A percentile compares a stretch with the other conserved stretches of the same genome.
Conservation (phyloP, 1,140 invertebrate genomes). For the Grapholita molesta region DNA sequence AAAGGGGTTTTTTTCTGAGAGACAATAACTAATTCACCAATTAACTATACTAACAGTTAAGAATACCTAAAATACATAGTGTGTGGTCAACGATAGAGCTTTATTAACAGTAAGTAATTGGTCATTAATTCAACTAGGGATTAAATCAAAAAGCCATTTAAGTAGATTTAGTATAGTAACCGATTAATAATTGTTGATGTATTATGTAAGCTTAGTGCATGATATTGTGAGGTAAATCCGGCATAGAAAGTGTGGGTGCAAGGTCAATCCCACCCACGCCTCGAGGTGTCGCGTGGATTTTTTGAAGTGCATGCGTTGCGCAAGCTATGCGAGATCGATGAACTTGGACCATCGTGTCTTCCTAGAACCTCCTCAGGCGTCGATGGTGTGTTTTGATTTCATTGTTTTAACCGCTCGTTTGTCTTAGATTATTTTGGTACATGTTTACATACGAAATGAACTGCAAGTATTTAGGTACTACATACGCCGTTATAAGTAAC, state of each 20-base stretch:
- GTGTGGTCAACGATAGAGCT: not conserved
- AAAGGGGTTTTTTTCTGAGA: not conserved
- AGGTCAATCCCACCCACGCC: slow-evolving; percentile 27
- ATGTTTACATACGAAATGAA: not conserved
- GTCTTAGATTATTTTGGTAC: too few relatives aligned
- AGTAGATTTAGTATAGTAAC: not conserved
- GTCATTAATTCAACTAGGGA: not conserved
- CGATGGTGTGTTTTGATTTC: not conserved
- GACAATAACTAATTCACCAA: not conserved
- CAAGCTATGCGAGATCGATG: slow-evolving; percentile 33
- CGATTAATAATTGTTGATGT: not conserved
- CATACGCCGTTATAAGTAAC: too few relatives aligned
- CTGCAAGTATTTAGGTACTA: too few relatives aligned
- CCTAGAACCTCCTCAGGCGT: not conserved
- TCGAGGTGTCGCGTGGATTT: slow-evolving; percentile 22
- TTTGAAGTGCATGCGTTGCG: slow-evolving; percentile 29
- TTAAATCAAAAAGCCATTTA: not conserved
- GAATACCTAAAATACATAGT: not conserved
- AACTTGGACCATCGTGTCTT: slow-evolving; percentile 35
- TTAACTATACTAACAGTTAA: not conserved
- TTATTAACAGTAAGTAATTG: not conserved
- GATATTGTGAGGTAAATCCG: slow-evolving; percentile 1
- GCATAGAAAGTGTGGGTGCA: slow-evolving; percentile 39
- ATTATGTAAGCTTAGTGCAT: not conserved
- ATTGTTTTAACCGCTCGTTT: not conserved